A percentile compares a stretch with the other conserved stretches of the same genome.
Conservation (phyloP, 2,113 vertebrate genomes). For the Colinus virginianus region DNA sequence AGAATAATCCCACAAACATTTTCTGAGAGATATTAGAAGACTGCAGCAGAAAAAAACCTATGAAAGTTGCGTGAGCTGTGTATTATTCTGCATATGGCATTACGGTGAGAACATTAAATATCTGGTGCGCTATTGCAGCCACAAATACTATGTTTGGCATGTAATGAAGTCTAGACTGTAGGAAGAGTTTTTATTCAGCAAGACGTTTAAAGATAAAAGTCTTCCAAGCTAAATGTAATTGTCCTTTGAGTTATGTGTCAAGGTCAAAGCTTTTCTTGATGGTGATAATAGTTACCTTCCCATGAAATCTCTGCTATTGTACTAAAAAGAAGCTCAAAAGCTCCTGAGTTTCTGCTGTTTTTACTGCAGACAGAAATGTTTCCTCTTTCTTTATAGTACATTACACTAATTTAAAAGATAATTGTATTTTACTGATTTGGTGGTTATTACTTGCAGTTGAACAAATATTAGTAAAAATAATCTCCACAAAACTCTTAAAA, state of each 20-base stretch:
- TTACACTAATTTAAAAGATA: constrained; percentile 34
- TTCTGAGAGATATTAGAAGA: constrained; percentile 67
- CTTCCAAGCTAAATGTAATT: constrained; percentile 53
- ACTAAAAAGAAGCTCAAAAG: background rate
- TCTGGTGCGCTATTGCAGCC: constrained; percentile 28
- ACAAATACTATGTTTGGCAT: constrained; percentile 59
- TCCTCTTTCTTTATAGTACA: background rate
- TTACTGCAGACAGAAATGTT: background rate
- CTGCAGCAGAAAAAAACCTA: constrained; percentile 57
- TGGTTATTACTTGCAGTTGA: constrained; percentile 23
- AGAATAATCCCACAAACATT: constrained; percentile 53
- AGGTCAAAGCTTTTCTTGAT: constrained; percentile 50
- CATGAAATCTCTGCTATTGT: constrained; percentile 11
- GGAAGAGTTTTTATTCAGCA: constrained; percentile 58
- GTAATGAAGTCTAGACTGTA: constrained; percentile 20
- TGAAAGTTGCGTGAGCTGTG: constrained; percentile 66
- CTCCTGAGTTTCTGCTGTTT: background rate
- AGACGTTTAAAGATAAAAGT: constrained; percentile 49
- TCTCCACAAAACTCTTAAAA: background rate
- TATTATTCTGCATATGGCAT: constrained; percentile 58
- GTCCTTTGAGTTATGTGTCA: constrained; percentile 52
- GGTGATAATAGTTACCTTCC: constrained; percentile 5
- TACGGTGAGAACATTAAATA: constrained; percentile 50
- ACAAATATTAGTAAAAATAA: constrained; percentile 31
- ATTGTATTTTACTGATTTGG: constrained; percentile 7